A percentile compares a stretch with the other conserved stretches of the same genome.
Conservation (phyloP, 1,140 invertebrate species). For the Drosophila pachea region DNA sequence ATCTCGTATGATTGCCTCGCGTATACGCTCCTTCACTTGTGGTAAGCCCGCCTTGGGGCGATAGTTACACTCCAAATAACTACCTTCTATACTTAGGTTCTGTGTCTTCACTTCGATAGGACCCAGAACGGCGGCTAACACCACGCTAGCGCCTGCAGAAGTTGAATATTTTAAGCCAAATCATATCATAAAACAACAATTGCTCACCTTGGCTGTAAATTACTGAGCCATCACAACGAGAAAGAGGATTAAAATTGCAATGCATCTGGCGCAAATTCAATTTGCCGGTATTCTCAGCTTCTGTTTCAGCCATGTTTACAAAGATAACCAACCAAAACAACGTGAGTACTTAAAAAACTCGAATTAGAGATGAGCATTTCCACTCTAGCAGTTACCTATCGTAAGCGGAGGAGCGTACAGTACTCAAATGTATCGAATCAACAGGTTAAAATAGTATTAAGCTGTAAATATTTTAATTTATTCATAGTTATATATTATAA, state of each 20-base stretch:
- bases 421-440: slow-evolving; percentile 14
- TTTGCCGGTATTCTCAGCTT: slow-evolving; percentile 2
- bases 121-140: slow-evolving; percentile 89
- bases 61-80: slow-evolving; percentile 88
- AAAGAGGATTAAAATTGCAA: slow-evolving; percentile 85
- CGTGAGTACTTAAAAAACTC: slow-evolving; percentile 43
- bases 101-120: slow-evolving; percentile 88
- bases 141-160: slow-evolving; percentile 85
- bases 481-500: no score
- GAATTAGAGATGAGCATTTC: slow-evolving; percentile 31
- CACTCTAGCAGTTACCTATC: not conserved
- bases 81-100: slow-evolving; percentile 89
- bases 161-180: not conserved
- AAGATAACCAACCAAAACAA: slow-evolving; percentile 30
- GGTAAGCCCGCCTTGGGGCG: slow-evolving; percentile 87
- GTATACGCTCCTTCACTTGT: slow-evolving; percentile 85
- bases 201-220: slow-evolving; percentile 83
- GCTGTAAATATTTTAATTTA: no score
- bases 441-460: slow-evolving; percentile 6
- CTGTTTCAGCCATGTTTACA: slow-evolving; percentile 39
- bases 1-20: slow-evolving; percentile 87
- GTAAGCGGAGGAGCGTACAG: not conserved
- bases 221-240: slow-evolving; percentile 87
- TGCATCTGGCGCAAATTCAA: slow-evolving; percentile 79
- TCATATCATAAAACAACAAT: slow-evolving; percentile 74